Evolutionary conservation across 2,888 invertebrate species (phyloP), one percentile per base, ranked within the genome.

Genomic region (Acleris literana): DNA sequence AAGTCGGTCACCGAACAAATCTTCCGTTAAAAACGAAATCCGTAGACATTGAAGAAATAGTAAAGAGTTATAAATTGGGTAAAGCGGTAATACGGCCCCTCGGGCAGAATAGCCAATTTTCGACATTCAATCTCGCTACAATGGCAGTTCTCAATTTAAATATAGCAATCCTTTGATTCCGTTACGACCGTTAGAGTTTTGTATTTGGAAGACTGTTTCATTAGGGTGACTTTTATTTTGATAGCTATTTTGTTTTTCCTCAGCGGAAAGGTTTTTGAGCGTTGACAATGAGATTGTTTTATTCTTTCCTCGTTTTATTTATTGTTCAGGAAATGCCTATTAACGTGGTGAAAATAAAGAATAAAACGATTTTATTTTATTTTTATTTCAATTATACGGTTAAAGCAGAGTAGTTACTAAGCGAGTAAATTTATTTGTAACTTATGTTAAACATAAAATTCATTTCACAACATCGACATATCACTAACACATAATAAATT

Each of bases 31-130:
- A 56, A 65, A 65, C 49, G 51, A 33, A 65, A 56, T 65, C 56
- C 49, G 44, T 13, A 79, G 79, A 80, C 80, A 39, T 39, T 80
- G 76, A 82, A 82, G 85, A 82, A 87, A 87, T 86, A 86, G 85
- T 85, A 81, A 82, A 88, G 84, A 81, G 84, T 81, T 76, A 85
- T 88, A 88, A 90, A 91, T 91, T 88, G 88, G 85, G 89, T 90
- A 84, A 87, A 86, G 86, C 82, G 81, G 89, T 87, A 87, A 90
- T 89, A 88, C 85, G 81, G 84, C 80, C 79, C 80, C 76, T 79
- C 78, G 39, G 39, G 39, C 39, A 86, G 90, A 90, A 91, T 90
- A 89, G 90, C 82, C 91, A 88, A 92, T 92, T 88, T 86, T 88
- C 87, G 87, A 87, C 88, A 86, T 89, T 83, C 88, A 86, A 88